These are phyloP conservation scores for Odocoileus hemionus DNA, from an alignment of 2,113 vertebrate species.

Conservation along the genomic window DNA sequence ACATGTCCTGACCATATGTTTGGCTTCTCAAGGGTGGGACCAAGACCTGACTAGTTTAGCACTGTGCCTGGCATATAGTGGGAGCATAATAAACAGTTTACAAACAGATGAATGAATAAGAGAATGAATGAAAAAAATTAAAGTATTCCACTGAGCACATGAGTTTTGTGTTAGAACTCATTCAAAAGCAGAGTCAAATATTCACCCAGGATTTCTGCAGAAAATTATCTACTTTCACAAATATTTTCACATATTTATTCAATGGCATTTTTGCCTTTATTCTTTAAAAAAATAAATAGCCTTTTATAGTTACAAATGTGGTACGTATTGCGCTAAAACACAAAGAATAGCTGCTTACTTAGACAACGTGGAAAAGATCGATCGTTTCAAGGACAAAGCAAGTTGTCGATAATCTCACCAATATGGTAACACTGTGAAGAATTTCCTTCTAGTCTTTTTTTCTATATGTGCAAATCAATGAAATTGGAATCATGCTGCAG, in stretches of 20 bases:
- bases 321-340: background rate
- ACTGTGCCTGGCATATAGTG: background rate
- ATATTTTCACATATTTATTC: background rate
- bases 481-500: background rate
- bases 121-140: background rate
- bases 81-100: background rate
- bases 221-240: background rate
- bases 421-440: background rate
- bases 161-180: background rate
- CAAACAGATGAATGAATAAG: background rate
- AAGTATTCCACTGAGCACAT: background rate
- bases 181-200: background rate
- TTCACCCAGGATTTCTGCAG: background rate
- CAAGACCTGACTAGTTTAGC: background rate
- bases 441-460: constrained; percentile 30
- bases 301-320: background rate
- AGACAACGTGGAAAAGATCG: background rate
- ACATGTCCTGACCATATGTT: accelerated
- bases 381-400: background rate
- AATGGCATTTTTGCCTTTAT: background rate
- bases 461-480: background rate
- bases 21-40: background rate
- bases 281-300: background rate
- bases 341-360: background rate
- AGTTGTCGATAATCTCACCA: background rate